These are phyloP conservation scores for Beaufortia kweichowensis DNA, from an alignment of 2,113 vertebrate species.

Conservation along the genomic window DNA sequence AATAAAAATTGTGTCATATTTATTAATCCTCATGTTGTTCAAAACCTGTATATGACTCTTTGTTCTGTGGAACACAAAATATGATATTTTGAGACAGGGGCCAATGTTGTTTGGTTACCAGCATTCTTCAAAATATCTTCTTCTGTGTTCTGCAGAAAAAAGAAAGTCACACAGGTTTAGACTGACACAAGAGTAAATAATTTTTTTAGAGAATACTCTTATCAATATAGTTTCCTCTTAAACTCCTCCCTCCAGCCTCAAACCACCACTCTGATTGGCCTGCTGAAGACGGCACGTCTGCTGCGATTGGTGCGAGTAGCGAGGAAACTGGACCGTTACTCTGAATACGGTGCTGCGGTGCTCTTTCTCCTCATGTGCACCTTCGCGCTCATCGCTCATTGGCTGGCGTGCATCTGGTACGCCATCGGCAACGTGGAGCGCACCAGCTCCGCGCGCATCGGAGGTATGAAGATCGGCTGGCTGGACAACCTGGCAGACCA, in stretches of 20 bases:
- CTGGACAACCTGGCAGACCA: slow-evolving; percentile 93
- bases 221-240: slow-evolving; percentile 16
- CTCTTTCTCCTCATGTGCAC: slow-evolving; percentile 95
- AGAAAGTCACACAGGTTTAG: too few species aligned
- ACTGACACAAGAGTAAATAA: too few species aligned
- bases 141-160: too few species aligned
- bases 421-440: slow-evolving; percentile 93
- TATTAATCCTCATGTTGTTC: too few species aligned
- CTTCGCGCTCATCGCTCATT: slow-evolving; percentile 92
- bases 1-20: too few species aligned
- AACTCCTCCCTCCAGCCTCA: slow-evolving; percentile 64
- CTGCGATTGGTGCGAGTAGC: slow-evolving; percentile 90
- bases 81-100: too few species aligned
- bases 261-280: slow-evolving; percentile 85
- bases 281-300: slow-evolving; percentile 91
- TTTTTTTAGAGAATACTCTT: too few species aligned
- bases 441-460: slow-evolving; percentile 79
- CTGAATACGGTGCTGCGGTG: slow-evolving; percentile 88
- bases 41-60: too few species aligned
- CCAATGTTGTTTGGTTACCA: too few species aligned
- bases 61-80: too few species aligned
- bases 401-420: slow-evolving; percentile 96
- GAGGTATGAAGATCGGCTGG: slow-evolving; percentile 90
- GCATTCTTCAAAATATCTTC: too few species aligned
- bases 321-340: slow-evolving; percentile 92